Base-by-base conservation (phyloP, 1,140 invertebrate species). In the Thalassaphorura encarpata region DNA sequence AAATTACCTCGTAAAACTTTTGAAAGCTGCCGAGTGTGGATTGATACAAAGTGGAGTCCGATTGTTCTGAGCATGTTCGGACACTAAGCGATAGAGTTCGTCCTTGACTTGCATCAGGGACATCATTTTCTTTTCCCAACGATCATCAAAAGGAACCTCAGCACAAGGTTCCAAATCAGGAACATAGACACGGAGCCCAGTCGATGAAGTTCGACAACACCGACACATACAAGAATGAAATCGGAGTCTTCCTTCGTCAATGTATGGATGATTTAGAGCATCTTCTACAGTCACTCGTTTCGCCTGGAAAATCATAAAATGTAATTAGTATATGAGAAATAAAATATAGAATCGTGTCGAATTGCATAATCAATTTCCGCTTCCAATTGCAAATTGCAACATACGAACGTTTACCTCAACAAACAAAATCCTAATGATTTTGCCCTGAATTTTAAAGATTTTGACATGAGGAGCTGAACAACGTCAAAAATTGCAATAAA, bases 171-270 rank as follows among this genome's bases (percentile, higher is more conserved):
- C 95, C 67, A 97, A 89, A 71, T 97, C 92, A 28, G 80, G 77
- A 52, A 87, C 89, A 74, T 93, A 98, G 71, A 92, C 87, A 56
- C 94, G 77, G 69, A 83, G 74, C 18, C 81, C 81, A 58, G 78
- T 78, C 31, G 80, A 79, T 54, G 80, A 82, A 64, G 81, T 85
- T 70, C 84, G 88, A 75, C 96, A 99, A 72, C 96, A 99, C 68
- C 87, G 87, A 77, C 96, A 99, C 96, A 99, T 99, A 72, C 96
- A 99, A 40, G 95, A 98, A 75, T 99, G 96, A 75, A 97, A 99
- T 66, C 96, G 81, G 60, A 99, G 78, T 63, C 96, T 80, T 46
- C 96, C 96, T 73, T 99, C 96, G 69, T 97, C 93, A 54, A 99
- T 77, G 75, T 97, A 99, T 15, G 92, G 90, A 78, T 97, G 94